Conservation (phyloP, 2,113 vertebrate genomes). For the Hydrolagus affinis region DNA sequence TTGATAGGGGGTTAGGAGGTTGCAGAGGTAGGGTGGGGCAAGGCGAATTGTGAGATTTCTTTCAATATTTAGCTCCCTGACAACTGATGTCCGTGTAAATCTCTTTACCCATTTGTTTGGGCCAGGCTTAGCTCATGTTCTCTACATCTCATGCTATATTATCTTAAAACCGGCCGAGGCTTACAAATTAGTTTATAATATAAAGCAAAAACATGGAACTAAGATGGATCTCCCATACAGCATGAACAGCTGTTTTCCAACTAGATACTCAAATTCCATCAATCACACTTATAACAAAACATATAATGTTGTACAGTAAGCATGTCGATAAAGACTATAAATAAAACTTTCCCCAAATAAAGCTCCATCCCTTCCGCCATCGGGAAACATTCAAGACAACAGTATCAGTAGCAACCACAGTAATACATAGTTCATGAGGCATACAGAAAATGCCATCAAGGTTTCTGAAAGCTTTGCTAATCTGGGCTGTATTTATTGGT, state of each 20-base stretch:
- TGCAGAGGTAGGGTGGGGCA: too few relatives aligned
- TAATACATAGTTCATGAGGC: neutral
- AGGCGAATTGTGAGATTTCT: neutral
- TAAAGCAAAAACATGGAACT: neutral
- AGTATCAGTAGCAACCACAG: neutral
- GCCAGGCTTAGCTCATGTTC: neutral
- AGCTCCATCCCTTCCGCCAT: neutral
- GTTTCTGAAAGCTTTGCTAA: conserved; percentile 1
- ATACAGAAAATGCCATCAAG: neutral
- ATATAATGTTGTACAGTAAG: neutral
- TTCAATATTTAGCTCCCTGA: neutral
- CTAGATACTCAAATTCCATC: neutral
- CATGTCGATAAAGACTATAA: neutral
- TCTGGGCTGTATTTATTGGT: conserved; percentile 5
- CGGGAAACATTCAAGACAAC: neutral
- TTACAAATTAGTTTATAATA: neutral
- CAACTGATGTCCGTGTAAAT: neutral
- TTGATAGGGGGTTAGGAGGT: too few relatives aligned
- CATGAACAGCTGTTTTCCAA: neutral
- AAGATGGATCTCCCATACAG: neutral
- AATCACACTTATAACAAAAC: neutral
- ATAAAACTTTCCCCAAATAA: neutral
- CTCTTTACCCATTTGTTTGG: neutral
- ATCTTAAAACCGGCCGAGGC: neutral
- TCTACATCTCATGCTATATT: neutral